Evolutionary conservation across 2,113 vertebrate species (phyloP).

Genomic region (Dromas ardeola): DNA sequence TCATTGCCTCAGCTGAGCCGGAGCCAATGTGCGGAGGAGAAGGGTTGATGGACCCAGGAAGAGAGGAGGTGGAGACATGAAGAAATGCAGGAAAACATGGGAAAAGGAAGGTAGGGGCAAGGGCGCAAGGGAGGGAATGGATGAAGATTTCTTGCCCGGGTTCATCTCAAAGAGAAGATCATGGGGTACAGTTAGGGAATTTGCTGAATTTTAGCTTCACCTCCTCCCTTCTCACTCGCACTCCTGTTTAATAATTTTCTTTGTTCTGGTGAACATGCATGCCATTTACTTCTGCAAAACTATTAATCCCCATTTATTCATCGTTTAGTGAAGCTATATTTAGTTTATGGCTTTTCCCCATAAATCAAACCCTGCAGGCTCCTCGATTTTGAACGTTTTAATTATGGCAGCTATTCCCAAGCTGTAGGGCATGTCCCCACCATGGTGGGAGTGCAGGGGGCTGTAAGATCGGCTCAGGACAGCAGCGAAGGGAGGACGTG

Average conservation of each 20-base stretch:
- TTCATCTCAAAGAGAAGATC: background rate
- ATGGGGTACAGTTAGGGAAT: accelerated
- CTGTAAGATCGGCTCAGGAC: background rate
- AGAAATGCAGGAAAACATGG: background rate
- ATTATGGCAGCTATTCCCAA: conserved; percentile 19
- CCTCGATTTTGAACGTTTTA: background rate
- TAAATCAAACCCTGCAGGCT: conserved; percentile 23
- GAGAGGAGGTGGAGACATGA: background rate
- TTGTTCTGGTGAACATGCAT: background rate
- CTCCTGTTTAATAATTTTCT: background rate
- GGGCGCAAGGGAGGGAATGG: accelerated
- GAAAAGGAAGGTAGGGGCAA: background rate
- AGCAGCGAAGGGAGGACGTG: accelerated
- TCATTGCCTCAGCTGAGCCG: background rate
- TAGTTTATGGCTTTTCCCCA: conserved; percentile 32
- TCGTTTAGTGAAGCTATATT: conserved; percentile 3
- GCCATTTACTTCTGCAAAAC: background rate
- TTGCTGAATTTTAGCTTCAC: background rate
- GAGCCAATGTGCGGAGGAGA: accelerated
- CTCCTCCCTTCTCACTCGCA: background rate
- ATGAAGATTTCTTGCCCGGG: background rate
- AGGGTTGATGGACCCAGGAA: accelerated
- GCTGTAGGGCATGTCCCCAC: background rate
- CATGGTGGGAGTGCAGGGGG: accelerated
- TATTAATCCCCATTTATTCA: background rate